Evolutionary conservation across 2,888 invertebrate genomes (phyloP), one percentile per base, ranked within the genome.

Genomic region (Trichopria drosophilae): DNA sequence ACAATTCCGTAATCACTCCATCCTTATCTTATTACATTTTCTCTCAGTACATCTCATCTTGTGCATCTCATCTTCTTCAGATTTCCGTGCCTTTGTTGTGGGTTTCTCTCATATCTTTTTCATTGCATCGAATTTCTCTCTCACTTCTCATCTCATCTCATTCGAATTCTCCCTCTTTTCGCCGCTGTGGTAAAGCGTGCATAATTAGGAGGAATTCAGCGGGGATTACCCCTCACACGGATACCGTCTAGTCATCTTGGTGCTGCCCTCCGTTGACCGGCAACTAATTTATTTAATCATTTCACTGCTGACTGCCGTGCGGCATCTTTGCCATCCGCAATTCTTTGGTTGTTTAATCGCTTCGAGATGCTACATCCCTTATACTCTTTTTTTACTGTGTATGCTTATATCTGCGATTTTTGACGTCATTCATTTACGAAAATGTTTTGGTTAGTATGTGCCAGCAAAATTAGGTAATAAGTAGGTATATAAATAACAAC

Each of bases 171-270:
- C 18, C 13, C 29, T 29, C 6, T 15, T 28, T 22, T 31, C 24
- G 67, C 64, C 63, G 61, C 62, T 65, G 65, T 71, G 71, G 70
- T 65, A 72, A 72, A 73, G 69, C 73, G 70, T 73, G 72, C 72
- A 73, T 73, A 73, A 73, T 73, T 73, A 72, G 67, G 69, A 72
- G 69, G 71, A 71, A 72, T 73, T 73, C 72, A 71, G 68, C 67
- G 61, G 65, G 72, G 71, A 73, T 73, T 73, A 72, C n/a, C 69
- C 69, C 67, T 66, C 67, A 64, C 67, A 66, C 61, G 69, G 64
- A 71, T 68, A 68, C 67, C 66, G 66, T 67, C 70, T 66, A 71
- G 71, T 72, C 72, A 71, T 72, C 67, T 62, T 51, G 61, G 53
- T 60, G 63, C 61, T 65, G 58, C 66, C 63, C 69, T 67, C 67